A percentile compares a stretch with the other conserved stretches of the same genome.
Conservation (phyloP, 2,113 vertebrate species). For the Fregetta grallaria region DNA sequence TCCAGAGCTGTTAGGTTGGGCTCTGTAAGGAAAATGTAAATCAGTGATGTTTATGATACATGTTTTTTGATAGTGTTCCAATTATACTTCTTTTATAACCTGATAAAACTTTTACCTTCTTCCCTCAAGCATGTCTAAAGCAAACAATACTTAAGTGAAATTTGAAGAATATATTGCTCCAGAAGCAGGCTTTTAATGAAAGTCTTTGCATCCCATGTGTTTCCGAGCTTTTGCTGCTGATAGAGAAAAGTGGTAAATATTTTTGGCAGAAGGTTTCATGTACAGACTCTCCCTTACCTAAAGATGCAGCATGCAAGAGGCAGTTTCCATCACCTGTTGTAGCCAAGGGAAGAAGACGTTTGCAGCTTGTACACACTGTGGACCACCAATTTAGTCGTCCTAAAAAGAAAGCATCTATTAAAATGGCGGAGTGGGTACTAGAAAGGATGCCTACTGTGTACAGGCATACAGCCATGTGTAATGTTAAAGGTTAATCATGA, state of each 20-base stretch:
- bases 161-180: background rate
- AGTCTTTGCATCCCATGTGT: background rate
- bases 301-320: conserved; percentile 94
- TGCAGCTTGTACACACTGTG: conserved; percentile 92
- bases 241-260: background rate
- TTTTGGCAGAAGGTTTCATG: background rate
- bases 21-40: background rate
- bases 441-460: rapidly evolving
- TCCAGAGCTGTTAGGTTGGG: background rate
- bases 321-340: conserved; percentile 98
- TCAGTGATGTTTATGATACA: background rate
- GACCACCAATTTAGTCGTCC: conserved; percentile 99
- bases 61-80: background rate
- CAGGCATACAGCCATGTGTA: background rate
- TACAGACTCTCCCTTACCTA: conserved; percentile 79
- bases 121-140: background rate
- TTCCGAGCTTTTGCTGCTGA: background rate
- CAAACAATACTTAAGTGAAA: background rate
- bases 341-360: conserved; percentile 94
- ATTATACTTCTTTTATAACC: background rate
- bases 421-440: background rate
- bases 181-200: background rate
- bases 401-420: conserved; percentile 59
- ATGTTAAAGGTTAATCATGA: background rate
- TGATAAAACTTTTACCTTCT: background rate